Evolutionary conservation across 2,113 vertebrate genomes (phyloP).

Genomic region (Papio anubis): DNA sequence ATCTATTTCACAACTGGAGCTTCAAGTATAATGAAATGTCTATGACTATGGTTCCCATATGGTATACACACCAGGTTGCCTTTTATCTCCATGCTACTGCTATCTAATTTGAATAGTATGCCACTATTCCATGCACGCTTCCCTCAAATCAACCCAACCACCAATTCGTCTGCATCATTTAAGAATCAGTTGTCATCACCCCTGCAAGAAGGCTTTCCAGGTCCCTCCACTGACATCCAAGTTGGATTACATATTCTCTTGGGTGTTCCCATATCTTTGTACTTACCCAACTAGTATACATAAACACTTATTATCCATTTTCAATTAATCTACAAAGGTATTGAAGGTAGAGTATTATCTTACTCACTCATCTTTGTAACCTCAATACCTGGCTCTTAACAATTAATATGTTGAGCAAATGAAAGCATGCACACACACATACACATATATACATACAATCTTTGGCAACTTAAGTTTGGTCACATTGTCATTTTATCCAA

Average conservation of each 20-base stretch:
- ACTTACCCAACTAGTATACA: not conserved
- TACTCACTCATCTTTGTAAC: not conserved
- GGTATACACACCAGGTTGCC: not conserved
- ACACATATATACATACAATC: not conserved
- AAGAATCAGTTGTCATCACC: not conserved
- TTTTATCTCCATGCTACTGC: not conserved
- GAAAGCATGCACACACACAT: not conserved
- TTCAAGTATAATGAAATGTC: not conserved
- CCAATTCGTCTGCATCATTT: not conserved
- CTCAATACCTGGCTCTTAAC: not conserved
- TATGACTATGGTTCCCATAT: not conserved
- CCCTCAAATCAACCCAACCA: not conserved
- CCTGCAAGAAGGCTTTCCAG: not conserved
- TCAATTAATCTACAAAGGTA: not conserved
- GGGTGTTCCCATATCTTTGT: not conserved
- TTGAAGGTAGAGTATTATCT: not conserved
- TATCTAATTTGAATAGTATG: not conserved
- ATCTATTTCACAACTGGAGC: not conserved
- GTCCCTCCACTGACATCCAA: not conserved
- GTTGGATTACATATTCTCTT: not conserved
- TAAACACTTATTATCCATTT: not conserved
- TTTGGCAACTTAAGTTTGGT: not conserved
- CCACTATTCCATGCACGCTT: not conserved
- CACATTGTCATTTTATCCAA: not conserved
- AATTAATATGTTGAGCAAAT: not conserved